Evolutionary conservation across 2,113 vertebrate species (phyloP).

Genomic region (Alligator mississippiensis): DNA sequence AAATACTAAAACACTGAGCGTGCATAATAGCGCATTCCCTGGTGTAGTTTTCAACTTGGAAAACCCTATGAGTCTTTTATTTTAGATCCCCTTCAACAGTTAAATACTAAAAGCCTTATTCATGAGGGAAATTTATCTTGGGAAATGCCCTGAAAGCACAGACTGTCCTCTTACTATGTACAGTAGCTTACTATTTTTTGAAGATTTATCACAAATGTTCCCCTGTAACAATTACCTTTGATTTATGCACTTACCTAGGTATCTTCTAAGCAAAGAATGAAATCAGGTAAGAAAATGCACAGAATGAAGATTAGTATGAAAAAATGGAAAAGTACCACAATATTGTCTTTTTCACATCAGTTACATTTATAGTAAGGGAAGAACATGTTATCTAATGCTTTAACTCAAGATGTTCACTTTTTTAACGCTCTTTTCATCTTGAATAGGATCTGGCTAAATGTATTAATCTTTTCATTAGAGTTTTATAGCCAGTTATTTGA

Average conservation of each 20-base stretch:
- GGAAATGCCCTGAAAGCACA: conserved; percentile 70
- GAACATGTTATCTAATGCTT: not conserved
- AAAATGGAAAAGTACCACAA: not conserved
- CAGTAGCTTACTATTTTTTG: conserved; percentile 48
- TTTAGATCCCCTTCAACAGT: conserved; percentile 60
- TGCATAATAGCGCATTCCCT: conserved; percentile 32
- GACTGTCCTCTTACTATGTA: conserved; percentile 53
- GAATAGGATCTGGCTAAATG: not conserved
- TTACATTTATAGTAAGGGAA: not conserved
- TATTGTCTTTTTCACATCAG: not conserved
- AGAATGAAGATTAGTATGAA: not conserved
- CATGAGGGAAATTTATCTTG: conserved; percentile 67
- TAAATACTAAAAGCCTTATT: conserved; percentile 58
- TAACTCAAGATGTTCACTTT: not conserved
- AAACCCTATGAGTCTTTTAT: conserved; percentile 21
- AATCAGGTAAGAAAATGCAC: not conserved
- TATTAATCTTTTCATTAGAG: not conserved
- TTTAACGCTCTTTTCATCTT: not conserved
- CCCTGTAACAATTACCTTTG: conserved; percentile 7
- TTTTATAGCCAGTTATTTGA: conserved; percentile 5
- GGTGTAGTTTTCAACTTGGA: conserved; percentile 38
- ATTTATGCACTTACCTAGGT: not conserved
- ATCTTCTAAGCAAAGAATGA: not conserved
- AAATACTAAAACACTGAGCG: not conserved
- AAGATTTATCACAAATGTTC: conserved; percentile 68